Conservation (phyloP, 2,113 vertebrate genomes). For the Nyctereutes procyonoides region DNA sequence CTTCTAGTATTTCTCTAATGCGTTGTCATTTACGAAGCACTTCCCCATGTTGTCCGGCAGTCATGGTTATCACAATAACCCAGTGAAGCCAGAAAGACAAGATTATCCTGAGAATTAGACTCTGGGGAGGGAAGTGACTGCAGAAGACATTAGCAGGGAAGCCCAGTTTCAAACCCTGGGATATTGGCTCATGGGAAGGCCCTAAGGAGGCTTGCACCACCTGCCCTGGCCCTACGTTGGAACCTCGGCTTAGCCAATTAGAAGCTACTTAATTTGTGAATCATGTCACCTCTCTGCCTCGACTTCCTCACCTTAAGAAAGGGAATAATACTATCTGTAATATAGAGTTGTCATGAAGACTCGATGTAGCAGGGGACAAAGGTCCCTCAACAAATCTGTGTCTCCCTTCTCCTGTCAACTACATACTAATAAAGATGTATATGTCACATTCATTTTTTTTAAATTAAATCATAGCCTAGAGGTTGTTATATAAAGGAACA, state of each 20-base stretch:
- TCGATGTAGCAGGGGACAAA: not conserved
- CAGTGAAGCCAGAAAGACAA: slow-evolving; percentile 20
- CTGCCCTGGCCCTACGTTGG: not conserved
- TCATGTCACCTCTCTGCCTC: not conserved
- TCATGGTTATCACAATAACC: not conserved
- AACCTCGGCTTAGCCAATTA: not conserved
- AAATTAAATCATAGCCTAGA: not conserved
- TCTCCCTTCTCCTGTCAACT: not conserved
- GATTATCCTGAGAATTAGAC: not conserved
- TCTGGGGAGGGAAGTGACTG: not conserved
- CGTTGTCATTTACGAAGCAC: not conserved
- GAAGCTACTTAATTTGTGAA: not conserved
- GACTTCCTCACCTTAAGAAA: not conserved
- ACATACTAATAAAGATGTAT: not conserved
- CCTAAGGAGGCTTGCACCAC: not conserved
- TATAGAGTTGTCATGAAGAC: not conserved
- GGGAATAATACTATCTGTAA: not conserved
- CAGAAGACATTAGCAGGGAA: not conserved
- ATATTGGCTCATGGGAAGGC: not conserved
- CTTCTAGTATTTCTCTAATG: not conserved
- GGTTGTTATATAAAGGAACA: not conserved
- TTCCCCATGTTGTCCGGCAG: not conserved
- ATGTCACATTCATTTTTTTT: not conserved
- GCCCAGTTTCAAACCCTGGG: not conserved
- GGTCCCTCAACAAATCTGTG: not conserved